A percentile compares a stretch with the other conserved stretches of the same genome.
Conservation (phyloP, 1,140 invertebrate genomes). For the Pomacea maculata region DNA sequence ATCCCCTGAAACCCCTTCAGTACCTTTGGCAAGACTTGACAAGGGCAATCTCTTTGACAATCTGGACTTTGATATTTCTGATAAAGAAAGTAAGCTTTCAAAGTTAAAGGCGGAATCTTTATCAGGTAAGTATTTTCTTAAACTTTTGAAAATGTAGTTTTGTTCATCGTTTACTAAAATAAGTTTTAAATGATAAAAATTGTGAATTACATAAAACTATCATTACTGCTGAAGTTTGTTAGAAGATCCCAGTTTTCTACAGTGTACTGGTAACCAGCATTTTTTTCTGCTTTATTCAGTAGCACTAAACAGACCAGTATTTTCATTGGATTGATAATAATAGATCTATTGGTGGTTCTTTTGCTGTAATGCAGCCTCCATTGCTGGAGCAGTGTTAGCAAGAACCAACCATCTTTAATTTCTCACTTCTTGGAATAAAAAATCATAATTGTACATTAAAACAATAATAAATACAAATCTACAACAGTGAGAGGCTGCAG, state of each 20-base stretch:
- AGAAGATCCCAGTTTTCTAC: no score
- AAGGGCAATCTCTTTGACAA: constrained; percentile 43
- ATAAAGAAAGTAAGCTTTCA: not conserved
- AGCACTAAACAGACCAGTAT: not conserved
- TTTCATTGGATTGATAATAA: no score
- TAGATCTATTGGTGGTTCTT: no score
- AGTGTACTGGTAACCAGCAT: not conserved
- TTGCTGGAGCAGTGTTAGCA: no score
- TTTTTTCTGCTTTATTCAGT: not conserved
- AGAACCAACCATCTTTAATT: no score
- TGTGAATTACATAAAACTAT: no score
- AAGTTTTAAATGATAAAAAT: not conserved
- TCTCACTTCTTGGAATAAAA: no score
- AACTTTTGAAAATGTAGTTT: not conserved
- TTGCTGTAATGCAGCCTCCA: no score
- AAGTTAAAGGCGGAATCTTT: not conserved
- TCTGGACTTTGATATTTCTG: constrained; percentile 15
- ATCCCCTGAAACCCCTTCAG: not conserved
- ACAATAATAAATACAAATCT: no score
- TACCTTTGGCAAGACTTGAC: not conserved
- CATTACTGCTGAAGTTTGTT: not conserved
- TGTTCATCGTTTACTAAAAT: not conserved
- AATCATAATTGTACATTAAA: no score
- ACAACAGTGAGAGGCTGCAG: no score
- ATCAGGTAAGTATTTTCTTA: not conserved